Base-by-base conservation (phyloP, 2,888 invertebrate species). In the Watsonalla binaria region DNA sequence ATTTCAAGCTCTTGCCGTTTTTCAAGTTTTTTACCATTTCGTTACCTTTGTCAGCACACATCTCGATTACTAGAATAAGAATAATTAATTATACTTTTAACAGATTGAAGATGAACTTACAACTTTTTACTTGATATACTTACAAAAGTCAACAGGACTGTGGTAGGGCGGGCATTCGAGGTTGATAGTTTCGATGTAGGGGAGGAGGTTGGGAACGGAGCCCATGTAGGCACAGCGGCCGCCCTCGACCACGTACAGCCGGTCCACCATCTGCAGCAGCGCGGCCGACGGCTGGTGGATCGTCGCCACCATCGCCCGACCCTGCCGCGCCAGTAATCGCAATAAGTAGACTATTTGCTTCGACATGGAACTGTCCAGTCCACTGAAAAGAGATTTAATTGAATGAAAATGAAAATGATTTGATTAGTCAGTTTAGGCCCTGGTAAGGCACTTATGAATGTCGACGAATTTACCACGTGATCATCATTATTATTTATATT, bases 211-310 rank as follows among this genome's bases (percentile, higher is more conserved):
- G 37, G 92, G 91, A 0, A 96, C 93, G 0, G 95, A 93, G 7
- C 98, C 98, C 57, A 96, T 94, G 77, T 95, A 96, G 14, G 95
- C 93, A 74, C 96, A 96, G 61, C 92, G 91, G 0, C 98, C 98
- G 42, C 93, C 93, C 0, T 95, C 94, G 14, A 98, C 84, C 39
- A 96, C 95, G 81, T 97, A 98, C 46, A 98, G 83, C 76, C 97
- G 94, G 84, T 98, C 97, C 78, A 98, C 96, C 94, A 97, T 95
- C 72, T 95, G 94, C 68, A 98, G 94, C 48, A 97, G 91, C 51
- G 94, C 90, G 4, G 97, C 96, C 57, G 96, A 97, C 0, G 98
- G 98, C 80, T 98, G 98, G 83, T 98, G 98, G 74, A 98, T 96
- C 13, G 96, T 96, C 73, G 96, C 96, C 54, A 98, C 93, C 57